Conservation (phyloP, 2,888 invertebrate species). For the Phengaris alcon region DNA sequence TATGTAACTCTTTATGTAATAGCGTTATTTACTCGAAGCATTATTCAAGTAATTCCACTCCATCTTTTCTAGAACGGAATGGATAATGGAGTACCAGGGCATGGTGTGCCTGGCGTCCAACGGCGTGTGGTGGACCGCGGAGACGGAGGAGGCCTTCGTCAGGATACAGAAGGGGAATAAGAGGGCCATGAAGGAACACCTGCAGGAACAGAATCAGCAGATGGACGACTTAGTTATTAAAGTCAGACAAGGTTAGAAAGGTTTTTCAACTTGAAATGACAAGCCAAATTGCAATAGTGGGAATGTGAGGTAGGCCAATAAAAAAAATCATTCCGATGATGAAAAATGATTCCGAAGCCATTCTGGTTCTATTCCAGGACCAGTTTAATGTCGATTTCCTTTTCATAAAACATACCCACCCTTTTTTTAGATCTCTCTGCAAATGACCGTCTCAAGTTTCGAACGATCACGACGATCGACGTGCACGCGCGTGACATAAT, state of each 20-base stretch:
- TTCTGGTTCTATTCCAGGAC: too few relatives aligned
- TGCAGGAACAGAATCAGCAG: conserved; percentile 88
- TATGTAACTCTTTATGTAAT: too few relatives aligned
- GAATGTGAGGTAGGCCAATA: too few relatives aligned
- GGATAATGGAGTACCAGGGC: conserved; percentile 94
- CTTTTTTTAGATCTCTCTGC: conserved; percentile 81
- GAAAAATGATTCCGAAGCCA: neutral
- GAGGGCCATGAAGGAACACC: conserved; percentile 93
- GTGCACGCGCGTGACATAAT: conserved; percentile 95
- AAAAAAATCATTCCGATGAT: neutral
- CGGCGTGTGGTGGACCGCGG: conserved; percentile 97
- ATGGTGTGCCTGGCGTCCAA: conserved; percentile 92
- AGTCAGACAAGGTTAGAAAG: conserved; percentile 68
- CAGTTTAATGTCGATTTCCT: too few relatives aligned
- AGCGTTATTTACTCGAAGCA: too few relatives aligned
- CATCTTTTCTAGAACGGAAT: conserved; percentile 82
- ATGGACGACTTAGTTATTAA: conserved; percentile 90
- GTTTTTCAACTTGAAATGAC: too few relatives aligned
- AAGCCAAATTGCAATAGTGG: too few relatives aligned
- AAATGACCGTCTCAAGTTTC: conserved; percentile 93
- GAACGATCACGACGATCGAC: conserved; percentile 93
- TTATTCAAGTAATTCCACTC: too few relatives aligned
- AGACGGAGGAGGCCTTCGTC: conserved; percentile 93
- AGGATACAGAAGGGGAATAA: conserved; percentile 85
- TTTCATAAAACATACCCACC: neutral